phyloP scores from a whole-genome alignment of 2,888 invertebrate species.

The Dusona sp. region DNA sequence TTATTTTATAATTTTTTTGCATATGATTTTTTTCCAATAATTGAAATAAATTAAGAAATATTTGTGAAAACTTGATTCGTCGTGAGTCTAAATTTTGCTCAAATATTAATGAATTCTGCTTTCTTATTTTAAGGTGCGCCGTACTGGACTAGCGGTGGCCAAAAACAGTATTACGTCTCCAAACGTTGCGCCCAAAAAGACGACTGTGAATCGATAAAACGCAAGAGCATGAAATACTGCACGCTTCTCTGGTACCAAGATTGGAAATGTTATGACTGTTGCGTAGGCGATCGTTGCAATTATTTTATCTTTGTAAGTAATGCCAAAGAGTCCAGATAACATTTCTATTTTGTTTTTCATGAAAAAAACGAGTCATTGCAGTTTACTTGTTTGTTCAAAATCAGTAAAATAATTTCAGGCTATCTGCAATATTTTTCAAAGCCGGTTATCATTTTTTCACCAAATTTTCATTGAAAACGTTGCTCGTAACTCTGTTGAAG shows the following conservation, averaged over 20 bases:
- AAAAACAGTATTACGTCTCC: conserved; percentile 96
- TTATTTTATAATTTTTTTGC: too few relatives aligned
- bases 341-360: too few relatives aligned
- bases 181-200: conserved; percentile 94
- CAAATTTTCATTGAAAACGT: not conserved
- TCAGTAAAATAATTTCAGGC: not conserved
- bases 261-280: conserved; percentile 98
- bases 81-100: not conserved
- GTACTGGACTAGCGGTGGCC: conserved; percentile 96
- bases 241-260: conserved; percentile 98
- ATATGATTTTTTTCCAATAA: too few relatives aligned
- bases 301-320: conserved; percentile 96
- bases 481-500: not conserved
- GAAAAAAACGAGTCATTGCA: too few relatives aligned
- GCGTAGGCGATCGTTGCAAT: conserved; percentile 97
- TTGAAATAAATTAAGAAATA: too few relatives aligned
- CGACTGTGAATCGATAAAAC: conserved; percentile 90
- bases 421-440: not conserved
- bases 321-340: not conserved
- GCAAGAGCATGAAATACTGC: conserved; percentile 91
- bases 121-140: conserved; percentile 88
- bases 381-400: not conserved
- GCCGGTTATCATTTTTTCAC: not conserved
- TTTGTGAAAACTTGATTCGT: not conserved
- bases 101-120: conserved; percentile 3